Percentiles rank a stretch among this genome's conserved stretches.
These are phyloP conservation scores for Phaetusa simplex DNA, from an alignment of 2,113 vertebrate species.

Conservation along the genomic window DNA sequence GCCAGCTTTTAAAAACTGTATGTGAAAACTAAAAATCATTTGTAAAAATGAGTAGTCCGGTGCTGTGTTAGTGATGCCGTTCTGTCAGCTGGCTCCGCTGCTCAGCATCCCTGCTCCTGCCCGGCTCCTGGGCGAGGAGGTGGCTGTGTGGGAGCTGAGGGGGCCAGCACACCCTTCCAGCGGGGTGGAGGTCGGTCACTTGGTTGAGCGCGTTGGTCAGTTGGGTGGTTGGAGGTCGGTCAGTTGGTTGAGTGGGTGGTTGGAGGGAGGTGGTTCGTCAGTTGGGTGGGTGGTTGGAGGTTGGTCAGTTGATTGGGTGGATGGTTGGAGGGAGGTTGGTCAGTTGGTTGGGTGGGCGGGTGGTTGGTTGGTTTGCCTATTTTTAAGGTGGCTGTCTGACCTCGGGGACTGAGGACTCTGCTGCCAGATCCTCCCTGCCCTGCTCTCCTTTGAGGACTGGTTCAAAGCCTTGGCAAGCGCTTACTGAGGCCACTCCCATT, in stretches of 20 bases:
- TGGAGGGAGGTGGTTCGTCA: not conserved
- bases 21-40: not conserved
- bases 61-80: not conserved
- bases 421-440: not conserved
- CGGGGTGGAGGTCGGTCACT: not conserved
- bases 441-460: not conserved
- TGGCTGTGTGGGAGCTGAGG: not conserved
- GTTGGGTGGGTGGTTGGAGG: not conserved
- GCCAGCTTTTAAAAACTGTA: not conserved
- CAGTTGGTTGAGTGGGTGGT: too few species aligned
- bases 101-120: not conserved
- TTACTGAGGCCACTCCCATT: fast-evolving
- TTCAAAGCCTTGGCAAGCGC: not conserved
- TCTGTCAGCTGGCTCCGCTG: not conserved
- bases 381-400: not conserved
- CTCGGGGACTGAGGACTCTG: not conserved
- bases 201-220: too few species aligned
- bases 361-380: not conserved
- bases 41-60: not conserved
- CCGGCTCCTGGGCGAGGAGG: not conserved
- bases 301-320: too few species aligned
- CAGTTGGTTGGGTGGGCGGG: too few species aligned
- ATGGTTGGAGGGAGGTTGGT: too few species aligned
- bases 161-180: not conserved
- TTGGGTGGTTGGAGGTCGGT: not conserved